phyloP scores from a whole-genome alignment of 2,888 invertebrate species.

The Eupelmus urozonus region DNA sequence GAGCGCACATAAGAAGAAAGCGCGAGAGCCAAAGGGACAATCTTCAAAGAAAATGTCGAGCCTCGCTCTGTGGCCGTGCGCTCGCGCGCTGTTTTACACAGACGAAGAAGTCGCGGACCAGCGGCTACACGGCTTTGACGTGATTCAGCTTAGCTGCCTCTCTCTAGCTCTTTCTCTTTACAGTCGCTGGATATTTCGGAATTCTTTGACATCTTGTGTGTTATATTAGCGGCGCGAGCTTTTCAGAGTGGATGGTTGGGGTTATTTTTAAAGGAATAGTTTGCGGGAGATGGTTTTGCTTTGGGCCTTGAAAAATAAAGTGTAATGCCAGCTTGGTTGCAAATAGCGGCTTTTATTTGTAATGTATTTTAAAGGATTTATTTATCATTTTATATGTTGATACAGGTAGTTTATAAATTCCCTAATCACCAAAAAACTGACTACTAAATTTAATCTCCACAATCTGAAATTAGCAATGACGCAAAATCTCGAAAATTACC shows the following conservation, averaged over 20 bases:
- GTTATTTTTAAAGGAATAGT: neutral
- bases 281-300: neutral
- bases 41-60: conserved; percentile 49
- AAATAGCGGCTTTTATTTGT: no score
- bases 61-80: neutral
- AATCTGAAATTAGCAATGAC: no score
- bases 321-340: no score
- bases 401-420: no score
- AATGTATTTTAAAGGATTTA: no score
- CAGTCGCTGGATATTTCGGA: conserved; percentile 2
- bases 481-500: no score
- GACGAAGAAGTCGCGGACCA: conserved; percentile 15
- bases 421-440: no score
- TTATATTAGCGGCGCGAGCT: neutral
- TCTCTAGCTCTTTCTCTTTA: neutral
- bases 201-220: conserved; percentile 19
- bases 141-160: conserved; percentile 7
- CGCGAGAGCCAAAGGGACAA: conserved; percentile 22
- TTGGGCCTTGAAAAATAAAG: no score
- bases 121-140: conserved; percentile 28
- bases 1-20: conserved; percentile 24
- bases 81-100: neutral
- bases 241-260: no score
- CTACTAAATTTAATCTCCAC: no score
- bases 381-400: no score